Percentiles rank a stretch among this genome's conserved stretches.
Evolutionary conservation across 2,888 invertebrate genomes (phyloP).

Genomic region (Arctia plantaginis): DNA sequence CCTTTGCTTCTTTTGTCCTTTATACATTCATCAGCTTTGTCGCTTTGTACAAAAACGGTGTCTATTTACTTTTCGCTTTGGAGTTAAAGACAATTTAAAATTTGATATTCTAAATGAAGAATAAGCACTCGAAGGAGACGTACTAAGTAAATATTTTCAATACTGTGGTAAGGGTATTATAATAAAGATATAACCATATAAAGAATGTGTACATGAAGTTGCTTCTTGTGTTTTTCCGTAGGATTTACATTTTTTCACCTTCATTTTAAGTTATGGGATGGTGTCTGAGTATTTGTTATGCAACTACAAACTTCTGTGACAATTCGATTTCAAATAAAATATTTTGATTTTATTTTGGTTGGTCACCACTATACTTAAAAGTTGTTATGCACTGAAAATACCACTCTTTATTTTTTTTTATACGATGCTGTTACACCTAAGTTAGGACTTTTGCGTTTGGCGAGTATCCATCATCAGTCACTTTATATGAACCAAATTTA

Average conservation of each 20-base stretch:
- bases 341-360: neutral
- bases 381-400: neutral
- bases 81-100: neutral
- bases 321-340: neutral
- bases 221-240: too few relatives aligned
- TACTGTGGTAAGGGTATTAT: neutral
- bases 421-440: neutral
- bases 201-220: too few relatives aligned
- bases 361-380: neutral
- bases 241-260: too few relatives aligned
- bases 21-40: constrained; percentile 2
- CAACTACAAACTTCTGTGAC: neutral
- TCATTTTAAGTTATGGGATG: too few relatives aligned
- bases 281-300: too few relatives aligned
- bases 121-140: neutral
- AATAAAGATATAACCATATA: too few relatives aligned
- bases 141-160: neutral
- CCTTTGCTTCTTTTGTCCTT: constrained; percentile 18
- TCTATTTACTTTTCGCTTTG: neutral
- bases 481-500: neutral
- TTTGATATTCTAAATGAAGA: neutral
- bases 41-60: neutral
- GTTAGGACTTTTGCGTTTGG: too few relatives aligned
- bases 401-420: neutral
- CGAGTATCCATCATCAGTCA: neutral